These are phyloP conservation scores for Bicyclus anynana DNA, from an alignment of 1,140 invertebrate genomes.

Conservation along the genomic window DNA sequence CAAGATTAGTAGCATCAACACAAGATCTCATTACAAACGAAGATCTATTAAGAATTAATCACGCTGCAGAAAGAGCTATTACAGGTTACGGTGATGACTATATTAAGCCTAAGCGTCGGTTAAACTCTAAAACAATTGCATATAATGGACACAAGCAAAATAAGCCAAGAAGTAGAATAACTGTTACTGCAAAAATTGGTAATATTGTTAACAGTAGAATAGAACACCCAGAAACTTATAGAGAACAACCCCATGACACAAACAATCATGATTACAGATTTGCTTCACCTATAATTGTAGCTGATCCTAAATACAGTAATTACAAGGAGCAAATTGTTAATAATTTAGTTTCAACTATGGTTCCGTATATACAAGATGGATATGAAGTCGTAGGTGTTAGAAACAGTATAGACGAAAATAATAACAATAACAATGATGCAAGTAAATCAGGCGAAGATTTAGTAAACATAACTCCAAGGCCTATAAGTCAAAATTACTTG, in stretches of 20 bases:
- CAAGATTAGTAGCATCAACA: conserved; percentile 75
- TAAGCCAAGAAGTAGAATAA: conserved; percentile 37
- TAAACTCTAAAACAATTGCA: conserved; percentile 21
- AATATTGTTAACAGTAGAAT: conserved; percentile 44
- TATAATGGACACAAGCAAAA: conserved; percentile 20
- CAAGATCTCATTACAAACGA: conserved; percentile 77
- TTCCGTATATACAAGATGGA: conserved; percentile 58
- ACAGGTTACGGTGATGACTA: conserved; percentile 46
- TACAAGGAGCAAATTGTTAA: conserved; percentile 56
- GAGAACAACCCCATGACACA: conserved; percentile 31
- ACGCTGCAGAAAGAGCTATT: conserved; percentile 62
- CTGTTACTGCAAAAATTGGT: conserved; percentile 50
- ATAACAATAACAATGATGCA: conserved; percentile 25
- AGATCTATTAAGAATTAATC: conserved; percentile 78
- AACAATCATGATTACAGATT: conserved; percentile 49
- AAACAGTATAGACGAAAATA: conserved; percentile 39
- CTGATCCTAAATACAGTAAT: conserved; percentile 41
- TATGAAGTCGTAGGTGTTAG: conserved; percentile 54
- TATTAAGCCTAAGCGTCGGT: conserved; percentile 43
- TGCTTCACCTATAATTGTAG: conserved; percentile 60
- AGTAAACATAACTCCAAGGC: conserved; percentile 69
- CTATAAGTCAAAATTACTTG: conserved; percentile 72
- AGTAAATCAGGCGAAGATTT: conserved; percentile 32
- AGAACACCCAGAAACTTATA: conserved; percentile 27
- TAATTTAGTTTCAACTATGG: conserved; percentile 61